Evolutionary conservation across 2,113 vertebrate genomes (phyloP).

Genomic region (Nesogale talazaci): DNA sequence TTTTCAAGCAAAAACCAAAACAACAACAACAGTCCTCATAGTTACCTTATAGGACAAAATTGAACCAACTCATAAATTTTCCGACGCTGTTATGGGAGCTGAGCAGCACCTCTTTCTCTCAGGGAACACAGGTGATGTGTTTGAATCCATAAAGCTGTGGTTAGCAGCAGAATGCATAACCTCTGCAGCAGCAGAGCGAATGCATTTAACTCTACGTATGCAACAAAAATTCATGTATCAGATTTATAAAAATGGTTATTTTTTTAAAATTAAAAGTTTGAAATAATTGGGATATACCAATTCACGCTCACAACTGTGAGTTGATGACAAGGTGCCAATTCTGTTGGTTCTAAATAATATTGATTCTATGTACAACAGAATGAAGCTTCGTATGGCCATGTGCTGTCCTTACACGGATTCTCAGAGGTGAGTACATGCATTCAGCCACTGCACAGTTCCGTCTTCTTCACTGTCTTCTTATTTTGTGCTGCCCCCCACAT

Average conservation of each 20-base stretch:
- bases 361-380: not conserved
- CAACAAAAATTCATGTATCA: constrained; percentile 20
- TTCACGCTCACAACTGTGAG: not conserved
- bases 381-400: no score
- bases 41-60: not conserved
- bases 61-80: not conserved
- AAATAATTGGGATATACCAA: not conserved
- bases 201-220: not conserved
- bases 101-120: not conserved
- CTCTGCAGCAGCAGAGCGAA: not conserved
- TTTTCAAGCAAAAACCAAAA: not conserved
- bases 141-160: not conserved
- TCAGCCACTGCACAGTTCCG: no score
- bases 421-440: not conserved
- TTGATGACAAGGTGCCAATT: not conserved
- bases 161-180: not conserved
- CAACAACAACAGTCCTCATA: not conserved
- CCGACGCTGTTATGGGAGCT: no score
- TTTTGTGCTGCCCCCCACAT: no score
- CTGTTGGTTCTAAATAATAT: not conserved
- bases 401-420: not conserved
- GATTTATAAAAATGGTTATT: not conserved
- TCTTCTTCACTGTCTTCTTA: no score
- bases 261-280: not conserved
- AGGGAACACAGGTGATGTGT: not conserved